Evolutionary conservation across 2,113 vertebrate genomes (phyloP).

Genomic region (Thunnus maccoyii): DNA sequence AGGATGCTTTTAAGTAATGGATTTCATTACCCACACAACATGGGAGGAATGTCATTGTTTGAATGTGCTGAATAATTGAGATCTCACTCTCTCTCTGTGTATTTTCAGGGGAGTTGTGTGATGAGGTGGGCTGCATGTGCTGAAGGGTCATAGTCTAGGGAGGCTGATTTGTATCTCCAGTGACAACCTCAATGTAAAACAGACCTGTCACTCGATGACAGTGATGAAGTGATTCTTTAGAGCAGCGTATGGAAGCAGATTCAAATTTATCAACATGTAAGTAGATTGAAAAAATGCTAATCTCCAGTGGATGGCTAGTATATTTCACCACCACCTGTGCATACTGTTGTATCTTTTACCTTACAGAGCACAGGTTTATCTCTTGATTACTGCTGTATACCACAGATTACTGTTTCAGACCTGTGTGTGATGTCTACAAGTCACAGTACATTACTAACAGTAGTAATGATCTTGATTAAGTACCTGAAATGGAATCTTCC

Average conservation of each 20-base stretch:
- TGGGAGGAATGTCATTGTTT: slow-evolving; percentile 42
- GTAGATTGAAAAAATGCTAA: neutral
- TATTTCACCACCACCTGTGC: neutral
- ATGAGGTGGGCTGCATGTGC: slow-evolving; percentile 5
- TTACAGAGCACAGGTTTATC: neutral
- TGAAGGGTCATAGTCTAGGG: neutral
- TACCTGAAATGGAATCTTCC: too few relatives aligned
- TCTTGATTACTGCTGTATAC: neutral
- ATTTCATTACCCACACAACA: slow-evolving; percentile 24
- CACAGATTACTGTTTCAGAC: neutral
- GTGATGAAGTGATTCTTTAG: slow-evolving; percentile 33
- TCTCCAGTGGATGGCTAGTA: neutral
- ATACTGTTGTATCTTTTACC: neutral
- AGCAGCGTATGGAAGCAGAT: slow-evolving; percentile 2
- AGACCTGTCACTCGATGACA: slow-evolving; percentile 15
- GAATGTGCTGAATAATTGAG: slow-evolving; percentile 42
- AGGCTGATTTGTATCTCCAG: slow-evolving; percentile 12
- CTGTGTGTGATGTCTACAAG: neutral
- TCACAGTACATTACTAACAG: too few relatives aligned
- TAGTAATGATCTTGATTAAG: too few relatives aligned
- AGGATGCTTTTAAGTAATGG: slow-evolving; percentile 36
- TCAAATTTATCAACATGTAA: slow-evolving; percentile 27
- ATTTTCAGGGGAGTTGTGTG: slow-evolving; percentile 13
- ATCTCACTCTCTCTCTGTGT: neutral
- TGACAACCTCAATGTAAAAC: neutral